Percentiles rank a stretch among this genome's conserved stretches.
Conservation (phyloP, 2,888 invertebrate species). For the Spodoptera littoralis region DNA sequence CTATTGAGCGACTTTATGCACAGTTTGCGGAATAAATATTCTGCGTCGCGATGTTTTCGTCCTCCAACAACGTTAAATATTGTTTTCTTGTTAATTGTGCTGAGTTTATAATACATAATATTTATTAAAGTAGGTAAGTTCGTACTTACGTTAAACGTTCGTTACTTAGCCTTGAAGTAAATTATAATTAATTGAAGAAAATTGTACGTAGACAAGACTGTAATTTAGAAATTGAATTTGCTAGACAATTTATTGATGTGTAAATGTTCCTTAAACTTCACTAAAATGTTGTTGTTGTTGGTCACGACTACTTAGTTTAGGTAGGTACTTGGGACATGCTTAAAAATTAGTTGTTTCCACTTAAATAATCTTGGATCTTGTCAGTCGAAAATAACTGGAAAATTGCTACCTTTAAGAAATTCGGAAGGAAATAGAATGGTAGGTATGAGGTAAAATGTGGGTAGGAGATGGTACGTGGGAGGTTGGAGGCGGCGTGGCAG, state of each 20-base stretch:
- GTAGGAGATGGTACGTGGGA: constrained; percentile 57
- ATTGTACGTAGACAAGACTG: background rate
- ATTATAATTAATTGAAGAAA: constrained; percentile 4
- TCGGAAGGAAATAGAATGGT: constrained; percentile 62
- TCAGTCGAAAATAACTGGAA: constrained; percentile 67
- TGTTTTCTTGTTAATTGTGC: constrained; percentile 25
- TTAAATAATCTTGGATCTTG: constrained; percentile 20
- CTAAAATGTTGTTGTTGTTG: no score
- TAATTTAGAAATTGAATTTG: constrained; percentile 10
- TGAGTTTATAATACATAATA: constrained; percentile 3
- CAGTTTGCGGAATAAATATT: constrained; percentile 54
- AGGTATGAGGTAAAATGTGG: constrained; percentile 63
- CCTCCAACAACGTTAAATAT: constrained; percentile 28
- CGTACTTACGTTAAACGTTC: constrained; percentile 5
- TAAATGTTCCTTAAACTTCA: no score
- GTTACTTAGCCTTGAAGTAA: constrained; percentile 5
- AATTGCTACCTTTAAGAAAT: constrained; percentile 59
- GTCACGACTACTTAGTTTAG: background rate
- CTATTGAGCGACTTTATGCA: constrained; percentile 54
- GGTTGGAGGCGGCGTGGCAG: constrained; percentile 58
- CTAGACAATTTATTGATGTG: background rate
- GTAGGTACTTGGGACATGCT: constrained; percentile 1
- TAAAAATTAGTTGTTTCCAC: constrained; percentile 1
- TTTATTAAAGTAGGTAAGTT: background rate
- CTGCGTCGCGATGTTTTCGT: constrained; percentile 54